Conservation (phyloP, 2,888 invertebrate genomes). For the Tinea semifulvella region DNA sequence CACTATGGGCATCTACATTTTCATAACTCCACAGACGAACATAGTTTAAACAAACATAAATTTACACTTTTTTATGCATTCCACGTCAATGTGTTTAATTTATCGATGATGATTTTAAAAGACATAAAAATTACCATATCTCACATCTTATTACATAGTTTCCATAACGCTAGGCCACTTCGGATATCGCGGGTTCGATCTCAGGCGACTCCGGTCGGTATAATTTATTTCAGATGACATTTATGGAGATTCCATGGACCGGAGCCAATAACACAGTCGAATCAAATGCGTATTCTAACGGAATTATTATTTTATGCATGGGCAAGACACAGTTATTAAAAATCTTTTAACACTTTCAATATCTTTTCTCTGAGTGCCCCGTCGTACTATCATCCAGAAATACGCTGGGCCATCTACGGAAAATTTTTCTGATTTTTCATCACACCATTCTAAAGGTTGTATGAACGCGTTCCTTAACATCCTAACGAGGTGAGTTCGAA, state of each 20-base stretch:
- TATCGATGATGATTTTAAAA: not conserved
- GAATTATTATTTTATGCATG: too few relatives aligned
- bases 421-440: too few relatives aligned
- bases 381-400: too few relatives aligned
- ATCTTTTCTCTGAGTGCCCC: too few relatives aligned
- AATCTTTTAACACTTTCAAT: too few relatives aligned
- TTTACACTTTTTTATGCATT: slow-evolving; percentile 19
- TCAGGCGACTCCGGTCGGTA: slow-evolving; percentile 17
- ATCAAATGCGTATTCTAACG: too few relatives aligned
- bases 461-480: too few relatives aligned
- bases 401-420: too few relatives aligned
- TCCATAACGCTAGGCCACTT: slow-evolving; percentile 18
- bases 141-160: slow-evolving; percentile 28
- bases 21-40: too few relatives aligned
- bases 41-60: slow-evolving; percentile 23
- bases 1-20: not conserved
- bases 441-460: too few relatives aligned
- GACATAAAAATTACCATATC: slow-evolving; percentile 46
- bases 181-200: slow-evolving; percentile 24
- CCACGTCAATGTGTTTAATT: not conserved
- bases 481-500: too few relatives aligned
- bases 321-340: too few relatives aligned
- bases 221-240: slow-evolving; percentile 54
- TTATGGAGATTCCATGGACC: slow-evolving; percentile 48
- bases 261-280: slow-evolving; percentile 34